Percentiles rank a stretch among this genome's conserved stretches.
These are phyloP conservation scores for Chymomyza amoena DNA, from an alignment of 2,888 invertebrate genomes.

Conservation along the genomic window DNA sequence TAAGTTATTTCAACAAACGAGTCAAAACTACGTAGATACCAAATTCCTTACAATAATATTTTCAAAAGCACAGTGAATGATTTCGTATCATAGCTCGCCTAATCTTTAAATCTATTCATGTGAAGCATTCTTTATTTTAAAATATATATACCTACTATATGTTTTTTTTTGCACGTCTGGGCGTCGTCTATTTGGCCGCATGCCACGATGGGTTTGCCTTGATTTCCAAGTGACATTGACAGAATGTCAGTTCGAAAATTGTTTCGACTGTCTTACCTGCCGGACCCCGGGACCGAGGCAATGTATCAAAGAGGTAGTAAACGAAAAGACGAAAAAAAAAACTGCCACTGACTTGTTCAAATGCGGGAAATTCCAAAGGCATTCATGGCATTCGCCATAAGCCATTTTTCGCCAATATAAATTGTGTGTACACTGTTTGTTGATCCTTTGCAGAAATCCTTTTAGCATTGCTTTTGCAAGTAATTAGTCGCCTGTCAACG, in stretches of 20 bases:
- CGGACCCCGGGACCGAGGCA: conserved; percentile 2
- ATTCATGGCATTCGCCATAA: not conserved
- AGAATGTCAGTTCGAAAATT: conserved; percentile 60
- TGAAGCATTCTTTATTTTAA: not conserved
- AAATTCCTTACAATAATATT: too few species aligned
- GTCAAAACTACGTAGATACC: too few species aligned
- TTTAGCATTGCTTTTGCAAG: conserved; percentile 51
- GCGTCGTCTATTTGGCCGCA: conserved; percentile 4
- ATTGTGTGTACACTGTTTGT: conserved; percentile 29
- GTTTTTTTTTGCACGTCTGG: not conserved
- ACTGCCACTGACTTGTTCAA: conserved; percentile 4
- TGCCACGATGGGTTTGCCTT: conserved; percentile 11
- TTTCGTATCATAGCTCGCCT: not conserved
- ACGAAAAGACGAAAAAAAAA: not conserved
- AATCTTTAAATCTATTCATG: not conserved
- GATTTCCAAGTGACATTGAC: conserved; percentile 54
- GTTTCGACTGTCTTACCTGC: conserved; percentile 28
- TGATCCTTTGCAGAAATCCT: conserved; percentile 41
- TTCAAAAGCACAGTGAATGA: too few species aligned
- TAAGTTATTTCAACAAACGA: too few species aligned
- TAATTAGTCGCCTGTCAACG: conserved; percentile 69
- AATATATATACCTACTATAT: not conserved
- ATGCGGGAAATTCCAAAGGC: conserved; percentile 4
- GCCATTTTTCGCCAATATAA: conserved; percentile 36
- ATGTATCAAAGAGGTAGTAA: not conserved